These are phyloP conservation scores for Lasioglossum vierecki DNA, from an alignment of 2,888 invertebrate genomes.

Conservation along the genomic window DNA sequence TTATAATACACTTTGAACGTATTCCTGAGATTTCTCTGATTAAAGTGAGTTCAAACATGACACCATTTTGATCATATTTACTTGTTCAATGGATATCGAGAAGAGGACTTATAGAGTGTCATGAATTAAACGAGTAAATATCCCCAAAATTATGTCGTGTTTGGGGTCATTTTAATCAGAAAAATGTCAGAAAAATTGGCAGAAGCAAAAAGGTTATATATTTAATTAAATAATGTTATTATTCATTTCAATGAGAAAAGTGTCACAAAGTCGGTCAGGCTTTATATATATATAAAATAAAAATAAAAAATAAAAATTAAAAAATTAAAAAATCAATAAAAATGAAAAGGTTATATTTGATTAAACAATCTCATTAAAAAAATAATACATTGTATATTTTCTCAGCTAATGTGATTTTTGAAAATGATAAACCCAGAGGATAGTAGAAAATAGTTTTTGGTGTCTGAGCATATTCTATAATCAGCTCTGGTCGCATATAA, in stretches of 20 bases:
- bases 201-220: too few relatives aligned
- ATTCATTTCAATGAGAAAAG: not conserved
- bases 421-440: not conserved
- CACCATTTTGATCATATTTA: not conserved
- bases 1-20: not conserved
- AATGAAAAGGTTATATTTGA: not conserved
- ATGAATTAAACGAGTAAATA: too few relatives aligned
- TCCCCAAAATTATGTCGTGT: too few relatives aligned
- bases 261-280: not conserved
- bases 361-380: not conserved
- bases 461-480: not conserved
- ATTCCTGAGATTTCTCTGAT: too few relatives aligned
- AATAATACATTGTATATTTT: not conserved
- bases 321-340: not conserved
- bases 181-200: too few relatives aligned
- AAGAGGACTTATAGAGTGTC: too few relatives aligned
- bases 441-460: not conserved
- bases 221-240: too few relatives aligned
- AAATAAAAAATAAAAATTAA: too few relatives aligned
- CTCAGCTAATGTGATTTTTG: not conserved
- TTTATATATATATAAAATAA: not conserved
- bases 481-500: not conserved
- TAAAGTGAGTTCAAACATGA: not conserved
- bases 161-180: too few relatives aligned
- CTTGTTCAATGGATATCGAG: too few relatives aligned